Conservation (phyloP, 2,113 vertebrate genomes). For the Clarias batrachus region DNA sequence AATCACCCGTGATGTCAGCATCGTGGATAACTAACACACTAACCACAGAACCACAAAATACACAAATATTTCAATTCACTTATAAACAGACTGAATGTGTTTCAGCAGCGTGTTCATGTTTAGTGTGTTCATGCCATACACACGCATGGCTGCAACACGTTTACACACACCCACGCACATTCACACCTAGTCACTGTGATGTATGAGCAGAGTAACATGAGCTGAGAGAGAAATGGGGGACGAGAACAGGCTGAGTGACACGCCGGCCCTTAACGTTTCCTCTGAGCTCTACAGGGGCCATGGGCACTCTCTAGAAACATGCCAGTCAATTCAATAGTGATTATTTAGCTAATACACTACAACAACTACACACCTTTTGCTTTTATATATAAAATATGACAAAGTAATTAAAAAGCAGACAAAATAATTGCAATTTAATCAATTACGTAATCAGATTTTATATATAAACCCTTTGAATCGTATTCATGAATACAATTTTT, state of each 20-base stretch:
- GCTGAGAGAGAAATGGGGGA: constrained; percentile 60
- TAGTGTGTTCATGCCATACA: not conserved
- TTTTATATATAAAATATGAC: not conserved
- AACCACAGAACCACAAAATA: not conserved
- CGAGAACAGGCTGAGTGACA: constrained; percentile 52
- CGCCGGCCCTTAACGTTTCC: constrained; percentile 52
- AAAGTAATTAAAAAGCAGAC: not conserved
- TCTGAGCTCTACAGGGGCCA: constrained; percentile 67
- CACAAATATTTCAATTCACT: not conserved
- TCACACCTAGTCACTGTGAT: constrained; percentile 74
- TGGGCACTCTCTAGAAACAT: constrained; percentile 67
- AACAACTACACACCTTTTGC: not conserved
- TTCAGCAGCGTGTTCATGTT: not conserved
- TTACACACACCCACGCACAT: constrained; percentile 53
- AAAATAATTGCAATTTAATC: not conserved
- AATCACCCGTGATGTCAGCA: too few relatives aligned
- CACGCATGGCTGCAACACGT: constrained; percentile 28
- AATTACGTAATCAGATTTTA: too few relatives aligned
- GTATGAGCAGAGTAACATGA: constrained; percentile 74
- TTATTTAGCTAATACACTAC: constrained; percentile 50
- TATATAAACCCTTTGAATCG: too few relatives aligned
- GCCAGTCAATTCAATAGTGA: constrained; percentile 63
- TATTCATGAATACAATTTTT: not conserved
- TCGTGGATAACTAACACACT: not conserved
- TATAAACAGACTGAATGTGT: not conserved